phyloP scores from a whole-genome alignment of 2,797 vertebrate species.

The Phyllotis vaccarum region DNA sequence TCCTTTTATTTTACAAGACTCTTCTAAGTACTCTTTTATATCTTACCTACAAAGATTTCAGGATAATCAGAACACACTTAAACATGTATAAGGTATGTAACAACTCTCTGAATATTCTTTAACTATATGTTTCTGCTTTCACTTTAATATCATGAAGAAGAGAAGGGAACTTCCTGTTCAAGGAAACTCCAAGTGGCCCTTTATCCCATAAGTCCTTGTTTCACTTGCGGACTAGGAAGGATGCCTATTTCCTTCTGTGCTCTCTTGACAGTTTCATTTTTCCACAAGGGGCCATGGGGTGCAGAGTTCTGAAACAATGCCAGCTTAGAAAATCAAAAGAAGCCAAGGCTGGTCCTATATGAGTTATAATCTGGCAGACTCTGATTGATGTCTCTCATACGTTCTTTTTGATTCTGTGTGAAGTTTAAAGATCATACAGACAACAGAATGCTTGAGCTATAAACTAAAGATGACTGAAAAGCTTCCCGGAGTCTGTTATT shows the following conservation, averaged over 20 bases:
- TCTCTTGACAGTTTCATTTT: slow-evolving; percentile 1
- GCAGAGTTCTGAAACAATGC: background rate
- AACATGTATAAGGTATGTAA: background rate
- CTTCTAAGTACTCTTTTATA: background rate
- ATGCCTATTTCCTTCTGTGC: background rate
- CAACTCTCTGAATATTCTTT: background rate
- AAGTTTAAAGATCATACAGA: background rate
- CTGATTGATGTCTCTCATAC: background rate
- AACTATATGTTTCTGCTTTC: background rate
- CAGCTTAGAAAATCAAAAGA: background rate
- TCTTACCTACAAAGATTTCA: background rate
- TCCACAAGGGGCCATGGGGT: background rate
- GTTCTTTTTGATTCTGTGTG: slow-evolving; percentile 34
- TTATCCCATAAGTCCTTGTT: background rate
- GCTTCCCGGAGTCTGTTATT: slow-evolving; percentile 9
- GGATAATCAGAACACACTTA: background rate
- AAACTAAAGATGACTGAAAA: background rate
- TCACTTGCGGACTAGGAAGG: background rate
- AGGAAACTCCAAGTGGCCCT: background rate
- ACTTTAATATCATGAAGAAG: background rate
- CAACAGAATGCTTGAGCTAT: background rate
- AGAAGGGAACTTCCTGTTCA: background rate
- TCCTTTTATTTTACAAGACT: background rate
- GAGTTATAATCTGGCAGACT: background rate
- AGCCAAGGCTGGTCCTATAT: background rate